phyloP scores from a whole-genome alignment of 2,113 vertebrate species.

The Sula dactylatra region DNA sequence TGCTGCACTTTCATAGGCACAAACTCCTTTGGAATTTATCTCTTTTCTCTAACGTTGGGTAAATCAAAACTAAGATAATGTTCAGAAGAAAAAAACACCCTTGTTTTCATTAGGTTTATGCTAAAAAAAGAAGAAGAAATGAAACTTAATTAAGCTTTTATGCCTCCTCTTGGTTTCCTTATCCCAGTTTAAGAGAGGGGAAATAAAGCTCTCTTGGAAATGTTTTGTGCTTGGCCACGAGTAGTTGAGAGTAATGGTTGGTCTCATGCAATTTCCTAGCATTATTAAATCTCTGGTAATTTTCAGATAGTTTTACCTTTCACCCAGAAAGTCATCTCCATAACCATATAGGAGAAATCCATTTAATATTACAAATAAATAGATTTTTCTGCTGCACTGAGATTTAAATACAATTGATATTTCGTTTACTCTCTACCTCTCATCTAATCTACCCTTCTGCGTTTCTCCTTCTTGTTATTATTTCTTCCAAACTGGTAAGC shows the following conservation, averaged over 20 bases:
- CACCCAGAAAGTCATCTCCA: neutral
- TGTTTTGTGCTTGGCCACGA: neutral
- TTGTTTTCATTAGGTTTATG: neutral
- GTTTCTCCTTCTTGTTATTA: neutral
- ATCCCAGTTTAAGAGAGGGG: neutral
- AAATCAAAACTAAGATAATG: neutral
- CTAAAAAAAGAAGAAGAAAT: neutral
- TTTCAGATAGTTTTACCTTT: neutral
- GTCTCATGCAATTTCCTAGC: neutral
- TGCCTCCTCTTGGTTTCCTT: neutral
- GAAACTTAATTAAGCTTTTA: neutral
- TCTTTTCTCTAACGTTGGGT: neutral
- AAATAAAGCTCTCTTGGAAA: neutral
- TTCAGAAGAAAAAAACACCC: neutral
- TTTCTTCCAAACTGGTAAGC: neutral
- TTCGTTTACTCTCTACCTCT: neutral
- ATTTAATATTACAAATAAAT: neutral
- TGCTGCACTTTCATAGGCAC: neutral
- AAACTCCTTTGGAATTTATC: neutral
- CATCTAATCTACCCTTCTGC: neutral
- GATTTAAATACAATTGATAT: neutral
- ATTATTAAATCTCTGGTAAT: conserved; percentile 24
- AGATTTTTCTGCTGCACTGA: neutral
- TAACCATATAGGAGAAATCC: neutral
- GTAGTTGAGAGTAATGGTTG: neutral